Base-by-base conservation (phyloP, 2,888 invertebrate genomes). In the Caenorhabditis drosophilae region DNA sequence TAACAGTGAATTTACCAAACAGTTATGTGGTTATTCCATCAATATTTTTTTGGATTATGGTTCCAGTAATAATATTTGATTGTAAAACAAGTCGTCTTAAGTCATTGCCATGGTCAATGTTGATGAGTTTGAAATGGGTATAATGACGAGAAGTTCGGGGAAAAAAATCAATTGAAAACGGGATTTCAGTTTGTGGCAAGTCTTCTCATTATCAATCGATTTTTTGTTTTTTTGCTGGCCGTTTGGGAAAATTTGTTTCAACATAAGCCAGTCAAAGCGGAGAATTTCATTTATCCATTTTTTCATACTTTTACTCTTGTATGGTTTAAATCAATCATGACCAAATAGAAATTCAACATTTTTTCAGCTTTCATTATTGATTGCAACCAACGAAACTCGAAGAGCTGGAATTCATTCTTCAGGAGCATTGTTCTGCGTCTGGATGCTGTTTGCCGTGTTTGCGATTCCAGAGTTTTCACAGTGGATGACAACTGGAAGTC, bases 371-470 rank as follows among this genome's bases (percentile, higher is more conserved):
- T 61, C 67, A 4, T 23, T 73, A 0, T 26, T 70, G 12, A 51
- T 67, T 16, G 54, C 63, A 1, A 72, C 66, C 18, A 74, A 77
- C 58, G 74, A 73, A 51, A 75, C 93, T 84, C 89, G 90, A 77
- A 90, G 89, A 83, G 89, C 89, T 86, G 96, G 96, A 20, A 88
- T 93, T 79, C 88, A 91, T 80, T 90, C 93, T 11, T 95, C 96
- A 2, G 96, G 95, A 1, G 87, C 92, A 50, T 86, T 93, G 58
- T 95, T 93, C 85, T 85, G 92, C 73, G 95, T 95, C 85, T 97
- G 95, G 94, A 86, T 94, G 34, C 82, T 93, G 0, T 84, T 92
- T 54, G 86, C 88, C 0, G 34, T 93, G 27, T 89, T 89, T 44
- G 91, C 91, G 2, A 86, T 89, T 16, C 79, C 80, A n/a, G 82